Evolutionary conservation across 2,888 invertebrate species (phyloP).

Genomic region (Aproaerema taeniolella): DNA sequence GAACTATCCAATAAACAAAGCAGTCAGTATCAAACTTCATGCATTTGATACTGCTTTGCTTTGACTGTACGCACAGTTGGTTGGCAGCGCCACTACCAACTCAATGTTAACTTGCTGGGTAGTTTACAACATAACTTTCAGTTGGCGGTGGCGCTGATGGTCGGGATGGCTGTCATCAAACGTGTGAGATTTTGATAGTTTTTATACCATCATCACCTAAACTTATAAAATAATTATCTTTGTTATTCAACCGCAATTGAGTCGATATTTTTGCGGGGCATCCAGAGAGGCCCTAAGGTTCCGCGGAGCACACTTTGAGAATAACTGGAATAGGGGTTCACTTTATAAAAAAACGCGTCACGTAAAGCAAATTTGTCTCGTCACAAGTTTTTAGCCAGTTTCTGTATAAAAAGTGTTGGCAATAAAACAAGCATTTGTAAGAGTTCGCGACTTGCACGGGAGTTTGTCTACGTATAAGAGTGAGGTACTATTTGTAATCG

Average conservation of each 20-base stretch:
- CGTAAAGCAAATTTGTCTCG: conserved; percentile 56
- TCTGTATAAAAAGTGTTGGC: conserved; percentile 45
- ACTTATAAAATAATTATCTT: background rate
- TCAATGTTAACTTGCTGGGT: too few species aligned
- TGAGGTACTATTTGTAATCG: conserved; percentile 18
- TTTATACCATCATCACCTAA: background rate
- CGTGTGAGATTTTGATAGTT: background rate
- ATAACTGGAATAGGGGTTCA: conserved; percentile 10
- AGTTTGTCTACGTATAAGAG: conserved; percentile 29
- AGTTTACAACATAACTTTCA: too few species aligned
- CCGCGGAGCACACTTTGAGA: background rate
- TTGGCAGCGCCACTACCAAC: too few species aligned
- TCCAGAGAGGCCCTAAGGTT: background rate
- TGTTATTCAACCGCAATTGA: background rate
- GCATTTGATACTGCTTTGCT: too few species aligned
- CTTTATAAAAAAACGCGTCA: conserved; percentile 44
- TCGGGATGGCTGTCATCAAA: background rate
- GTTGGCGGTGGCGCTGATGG: too few species aligned
- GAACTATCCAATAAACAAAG: too few species aligned
- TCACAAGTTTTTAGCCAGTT: conserved; percentile 42
- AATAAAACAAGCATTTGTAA: conserved; percentile 54
- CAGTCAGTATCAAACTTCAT: too few species aligned
- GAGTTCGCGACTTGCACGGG: conserved; percentile 38
- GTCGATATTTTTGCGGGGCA: too few species aligned
- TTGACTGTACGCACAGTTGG: too few species aligned